These are phyloP conservation scores for Molorchus minor DNA, from an alignment of 2,888 invertebrate genomes.

Conservation along the genomic window DNA sequence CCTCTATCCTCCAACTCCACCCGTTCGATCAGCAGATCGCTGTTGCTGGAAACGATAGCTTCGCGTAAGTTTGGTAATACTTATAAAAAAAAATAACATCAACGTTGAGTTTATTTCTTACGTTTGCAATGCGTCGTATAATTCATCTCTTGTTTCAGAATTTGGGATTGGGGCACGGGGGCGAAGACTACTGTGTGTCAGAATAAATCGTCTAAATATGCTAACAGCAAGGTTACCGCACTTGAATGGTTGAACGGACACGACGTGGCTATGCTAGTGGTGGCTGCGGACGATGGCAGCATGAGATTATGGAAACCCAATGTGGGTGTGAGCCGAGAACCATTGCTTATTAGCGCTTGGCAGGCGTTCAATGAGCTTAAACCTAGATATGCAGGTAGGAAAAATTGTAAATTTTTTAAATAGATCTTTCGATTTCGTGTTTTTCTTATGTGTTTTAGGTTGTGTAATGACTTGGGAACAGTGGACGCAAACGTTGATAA, in stretches of 20 bases:
- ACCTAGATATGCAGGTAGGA: slow-evolving; percentile 43
- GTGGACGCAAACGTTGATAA: slow-evolving; percentile 77
- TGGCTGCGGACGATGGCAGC: slow-evolving; percentile 81
- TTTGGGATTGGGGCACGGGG: slow-evolving; percentile 86
- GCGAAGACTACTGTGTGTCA: slow-evolving; percentile 73
- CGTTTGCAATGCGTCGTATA: not conserved
- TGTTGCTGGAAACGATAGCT: slow-evolving; percentile 85
- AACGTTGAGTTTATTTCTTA: too few relatives aligned
- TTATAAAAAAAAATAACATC: too few relatives aligned
- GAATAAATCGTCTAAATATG: slow-evolving; percentile 63
- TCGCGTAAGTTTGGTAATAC: slow-evolving; percentile 67
- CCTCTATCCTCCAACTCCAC: slow-evolving; percentile 83
- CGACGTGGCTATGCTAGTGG: slow-evolving; percentile 78
- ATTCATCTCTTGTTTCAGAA: slow-evolving; percentile 61
- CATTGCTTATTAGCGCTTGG: slow-evolving; percentile 82
- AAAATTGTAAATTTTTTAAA: not conserved
- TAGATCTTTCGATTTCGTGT: too few relatives aligned
- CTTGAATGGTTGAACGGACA: slow-evolving; percentile 90
- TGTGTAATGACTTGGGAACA: slow-evolving; percentile 88
- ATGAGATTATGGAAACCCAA: slow-evolving; percentile 73
- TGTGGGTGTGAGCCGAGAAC: slow-evolving; percentile 58
- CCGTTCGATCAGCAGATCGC: slow-evolving; percentile 91
- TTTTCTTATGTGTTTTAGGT: too few relatives aligned
- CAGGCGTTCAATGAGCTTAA: slow-evolving; percentile 76
- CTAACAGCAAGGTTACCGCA: slow-evolving; percentile 76